Evolutionary conservation across 2,888 invertebrate genomes (phyloP), one percentile per base, ranked within the genome.

Genomic region (Malacosoma neustria): DNA sequence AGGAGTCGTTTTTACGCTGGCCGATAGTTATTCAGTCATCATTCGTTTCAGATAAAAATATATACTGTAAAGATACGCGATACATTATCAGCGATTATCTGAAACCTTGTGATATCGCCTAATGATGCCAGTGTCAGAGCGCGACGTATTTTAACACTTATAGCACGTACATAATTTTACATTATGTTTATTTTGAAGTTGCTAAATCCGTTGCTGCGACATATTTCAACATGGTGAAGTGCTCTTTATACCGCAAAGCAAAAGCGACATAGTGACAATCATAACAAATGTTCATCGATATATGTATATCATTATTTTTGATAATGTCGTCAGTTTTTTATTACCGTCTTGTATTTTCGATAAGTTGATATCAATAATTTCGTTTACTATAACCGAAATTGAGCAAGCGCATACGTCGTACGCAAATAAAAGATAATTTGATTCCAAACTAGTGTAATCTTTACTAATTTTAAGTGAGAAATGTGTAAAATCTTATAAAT

Each of bases 351-450:
- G 39, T 39, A 40, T 22, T 22, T 22, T 22, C 9, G 67, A 70
- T 69, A 70, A 65, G 57, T 58, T 61, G 56, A 65, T 68, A 72
- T 73, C 71, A 63, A 54, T 53, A 46, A 54, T 55, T 64, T 63
- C 56, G 60, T 65, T 60, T 61, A 57, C 61, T 66, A 61, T 60
- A 61, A 61, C 64, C 61, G 67, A 66, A 65, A 51, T 57, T 76
- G 73, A 76, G 65, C 64, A 68, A 76, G 75, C 69, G 73, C 79
- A 77, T 67, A 61, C 60, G 63, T 56, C 54, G 54, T 47, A 57
- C 48, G 59, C 53, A 48, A 54, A 53, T 52, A 42, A 38, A 51
- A 61, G 68, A 70, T 68, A 72, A 42, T 54, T 60, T 46, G 42
- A 51, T 45, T 41, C 38, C n/a, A n/a, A n/a, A n/a, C n/a, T n/a